Evolutionary conservation across 92 coral and sea anemone species (phyloP).

Genomic region (Phymanthus crucifer): DNA sequence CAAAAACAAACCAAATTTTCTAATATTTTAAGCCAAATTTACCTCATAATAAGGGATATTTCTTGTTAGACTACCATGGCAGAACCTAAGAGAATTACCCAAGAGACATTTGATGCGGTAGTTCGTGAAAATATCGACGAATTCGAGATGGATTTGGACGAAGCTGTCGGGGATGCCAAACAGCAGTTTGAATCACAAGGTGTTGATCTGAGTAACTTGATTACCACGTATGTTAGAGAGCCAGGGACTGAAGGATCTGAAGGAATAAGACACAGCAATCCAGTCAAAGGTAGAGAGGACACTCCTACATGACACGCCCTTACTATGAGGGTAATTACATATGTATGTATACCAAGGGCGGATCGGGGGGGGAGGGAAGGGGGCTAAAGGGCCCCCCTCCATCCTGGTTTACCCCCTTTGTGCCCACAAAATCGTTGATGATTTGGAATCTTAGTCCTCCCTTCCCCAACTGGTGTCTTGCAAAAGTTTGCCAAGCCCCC

Average conservation of each 20-base stretch:
- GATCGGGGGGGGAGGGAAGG: too few species aligned
- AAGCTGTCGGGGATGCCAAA: conserved; percentile 69
- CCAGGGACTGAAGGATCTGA: conserved; percentile 46
- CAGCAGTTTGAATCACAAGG: conserved; percentile 82
- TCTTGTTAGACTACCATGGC: conserved; percentile 41
- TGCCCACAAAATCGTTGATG: too few species aligned
- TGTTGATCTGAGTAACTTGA: conserved; percentile 76
- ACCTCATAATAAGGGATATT: background rate
- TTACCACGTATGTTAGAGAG: conserved; percentile 60
- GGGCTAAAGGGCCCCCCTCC: too few species aligned
- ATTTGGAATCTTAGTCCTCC: too few species aligned
- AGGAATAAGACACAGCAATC: conserved; percentile 58
- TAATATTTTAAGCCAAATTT: background rate
- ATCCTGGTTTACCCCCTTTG: too few species aligned
- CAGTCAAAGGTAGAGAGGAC: conserved; percentile 69
- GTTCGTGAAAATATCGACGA: conserved; percentile 86
- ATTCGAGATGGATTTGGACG: conserved; percentile 83
- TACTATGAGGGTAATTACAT: background rate
- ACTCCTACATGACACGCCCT: background rate
- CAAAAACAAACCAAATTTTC: background rate
- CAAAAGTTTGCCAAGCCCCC: too few species aligned
- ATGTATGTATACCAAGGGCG: too few species aligned
- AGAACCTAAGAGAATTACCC: conserved; percentile 62
- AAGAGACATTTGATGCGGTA: conserved; percentile 82
- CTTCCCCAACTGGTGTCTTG: too few species aligned